Conservation (phyloP, 2,113 vertebrate species). For the Aix galericulata region DNA sequence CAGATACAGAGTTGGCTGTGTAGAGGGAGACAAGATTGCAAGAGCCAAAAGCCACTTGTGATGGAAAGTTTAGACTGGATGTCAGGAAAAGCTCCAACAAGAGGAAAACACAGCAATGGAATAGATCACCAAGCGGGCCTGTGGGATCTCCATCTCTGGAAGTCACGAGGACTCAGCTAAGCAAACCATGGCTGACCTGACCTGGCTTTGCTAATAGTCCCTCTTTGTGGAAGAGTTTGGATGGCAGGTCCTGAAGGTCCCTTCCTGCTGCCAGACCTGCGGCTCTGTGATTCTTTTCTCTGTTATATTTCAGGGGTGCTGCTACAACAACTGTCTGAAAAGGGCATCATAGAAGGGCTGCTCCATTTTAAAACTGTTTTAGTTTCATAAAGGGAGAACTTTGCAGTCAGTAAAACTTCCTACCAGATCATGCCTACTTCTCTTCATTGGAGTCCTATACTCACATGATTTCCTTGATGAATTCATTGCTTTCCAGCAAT, state of each 20-base stretch:
- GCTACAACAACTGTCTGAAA: not conserved
- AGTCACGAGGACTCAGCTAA: not conserved
- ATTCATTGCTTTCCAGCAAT: not conserved
- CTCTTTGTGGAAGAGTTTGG: not conserved
- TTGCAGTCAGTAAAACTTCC: not conserved
- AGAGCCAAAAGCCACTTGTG: not conserved
- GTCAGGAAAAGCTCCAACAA: not conserved
- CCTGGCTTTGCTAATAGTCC: not conserved
- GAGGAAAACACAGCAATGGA: not conserved
- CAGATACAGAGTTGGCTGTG: not conserved
- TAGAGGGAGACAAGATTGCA: not conserved
- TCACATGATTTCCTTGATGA: not conserved
- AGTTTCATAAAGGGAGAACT: not conserved
- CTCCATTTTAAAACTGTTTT: not conserved
- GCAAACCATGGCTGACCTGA: not conserved
- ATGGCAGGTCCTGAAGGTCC: not conserved
- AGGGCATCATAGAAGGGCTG: not conserved
- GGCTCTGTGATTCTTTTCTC: not conserved
- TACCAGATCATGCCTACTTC: not conserved
- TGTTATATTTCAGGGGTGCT: fast-evolving
- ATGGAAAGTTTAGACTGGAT: not conserved
- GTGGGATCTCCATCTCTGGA: not conserved
- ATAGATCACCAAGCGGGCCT: not conserved
- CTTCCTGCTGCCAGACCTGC: not conserved
- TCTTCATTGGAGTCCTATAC: not conserved